These are phyloP conservation scores for Ligdia adustata DNA, from an alignment of 2,888 invertebrate species.

Conservation along the genomic window DNA sequence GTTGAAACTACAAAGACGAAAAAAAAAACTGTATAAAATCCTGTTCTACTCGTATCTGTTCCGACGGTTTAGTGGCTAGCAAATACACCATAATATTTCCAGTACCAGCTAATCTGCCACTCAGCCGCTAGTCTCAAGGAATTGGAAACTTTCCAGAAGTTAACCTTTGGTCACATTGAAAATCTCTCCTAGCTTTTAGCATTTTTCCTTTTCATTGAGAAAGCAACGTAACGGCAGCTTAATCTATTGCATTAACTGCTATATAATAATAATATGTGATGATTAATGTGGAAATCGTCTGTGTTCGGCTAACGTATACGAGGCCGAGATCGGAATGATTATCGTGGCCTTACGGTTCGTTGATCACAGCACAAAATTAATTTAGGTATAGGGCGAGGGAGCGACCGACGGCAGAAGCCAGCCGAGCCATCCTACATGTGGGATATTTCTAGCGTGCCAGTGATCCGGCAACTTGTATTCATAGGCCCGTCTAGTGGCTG, in stretches of 20 bases:
- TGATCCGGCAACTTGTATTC: slow-evolving; percentile 63
- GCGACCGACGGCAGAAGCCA: slow-evolving; percentile 14
- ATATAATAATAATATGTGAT: slow-evolving; percentile 43
- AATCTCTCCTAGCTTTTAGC: not conserved
- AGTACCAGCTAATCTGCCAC: not conserved
- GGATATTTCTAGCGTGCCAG: slow-evolving; percentile 44
- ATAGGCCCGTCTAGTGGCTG: slow-evolving; percentile 53
- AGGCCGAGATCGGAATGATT: slow-evolving; percentile 68
- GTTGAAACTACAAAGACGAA: no score
- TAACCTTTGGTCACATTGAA: slow-evolving; percentile 8
- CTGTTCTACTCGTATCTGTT: no score
- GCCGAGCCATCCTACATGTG: slow-evolving; percentile 4
- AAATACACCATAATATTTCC: not conserved
- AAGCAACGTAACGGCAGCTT: slow-evolving; percentile 1
- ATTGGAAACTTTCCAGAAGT: slow-evolving; percentile 12
- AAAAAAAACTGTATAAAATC: no score
- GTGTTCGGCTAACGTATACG: slow-evolving; percentile 56
- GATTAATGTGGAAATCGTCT: slow-evolving; percentile 67
- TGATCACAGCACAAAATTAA: slow-evolving; percentile 76
- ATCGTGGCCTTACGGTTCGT: slow-evolving; percentile 67
- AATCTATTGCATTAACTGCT: slow-evolving; percentile 30
- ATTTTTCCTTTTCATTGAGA: slow-evolving; percentile 8
- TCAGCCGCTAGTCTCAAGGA: not conserved
- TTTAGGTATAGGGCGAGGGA: slow-evolving; percentile 54
- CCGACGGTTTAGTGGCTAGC: not conserved